phyloP scores from a whole-genome alignment of 2,797 vertebrate genomes.

The Oreortyx pictus region DNA sequence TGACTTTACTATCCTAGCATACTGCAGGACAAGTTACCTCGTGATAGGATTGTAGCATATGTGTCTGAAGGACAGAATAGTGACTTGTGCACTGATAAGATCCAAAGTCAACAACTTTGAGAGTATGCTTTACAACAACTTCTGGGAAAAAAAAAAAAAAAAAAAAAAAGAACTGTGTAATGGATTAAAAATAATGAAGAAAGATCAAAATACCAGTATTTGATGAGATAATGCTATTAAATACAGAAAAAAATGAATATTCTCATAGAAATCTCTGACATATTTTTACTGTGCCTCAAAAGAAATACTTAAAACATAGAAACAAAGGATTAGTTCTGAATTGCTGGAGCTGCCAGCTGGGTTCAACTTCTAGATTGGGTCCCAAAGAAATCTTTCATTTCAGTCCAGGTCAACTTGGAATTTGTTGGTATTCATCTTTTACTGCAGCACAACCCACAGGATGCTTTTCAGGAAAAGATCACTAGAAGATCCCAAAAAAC shows the following conservation, averaged over 20 bases:
- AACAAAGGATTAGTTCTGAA: neutral
- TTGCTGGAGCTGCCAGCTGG: neutral
- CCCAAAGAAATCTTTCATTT: neutral
- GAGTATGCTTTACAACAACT: neutral
- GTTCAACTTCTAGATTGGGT: neutral
- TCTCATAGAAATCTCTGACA: neutral
- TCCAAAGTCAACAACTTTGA: neutral
- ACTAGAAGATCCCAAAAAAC: neutral
- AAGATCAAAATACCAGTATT: neutral
- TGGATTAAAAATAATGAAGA: neutral
- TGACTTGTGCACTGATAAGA: neutral
- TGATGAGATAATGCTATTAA: neutral
- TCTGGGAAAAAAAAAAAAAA: neutral
- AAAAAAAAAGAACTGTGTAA: neutral
- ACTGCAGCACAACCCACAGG: accelerated
- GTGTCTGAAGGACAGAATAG: neutral
- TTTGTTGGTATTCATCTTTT: neutral
- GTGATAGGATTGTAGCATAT: neutral
- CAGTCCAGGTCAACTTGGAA: neutral
- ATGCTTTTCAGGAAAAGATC: neutral
- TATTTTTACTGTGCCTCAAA: neutral
- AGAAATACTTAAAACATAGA: neutral
- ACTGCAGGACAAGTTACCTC: neutral
- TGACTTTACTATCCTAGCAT: neutral
- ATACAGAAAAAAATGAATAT: neutral